Percentiles rank a stretch among this genome's conserved stretches.
These are phyloP conservation scores for Oasisia sp. DNA, from an alignment of 2,888 invertebrate species.

Conservation along the genomic window DNA sequence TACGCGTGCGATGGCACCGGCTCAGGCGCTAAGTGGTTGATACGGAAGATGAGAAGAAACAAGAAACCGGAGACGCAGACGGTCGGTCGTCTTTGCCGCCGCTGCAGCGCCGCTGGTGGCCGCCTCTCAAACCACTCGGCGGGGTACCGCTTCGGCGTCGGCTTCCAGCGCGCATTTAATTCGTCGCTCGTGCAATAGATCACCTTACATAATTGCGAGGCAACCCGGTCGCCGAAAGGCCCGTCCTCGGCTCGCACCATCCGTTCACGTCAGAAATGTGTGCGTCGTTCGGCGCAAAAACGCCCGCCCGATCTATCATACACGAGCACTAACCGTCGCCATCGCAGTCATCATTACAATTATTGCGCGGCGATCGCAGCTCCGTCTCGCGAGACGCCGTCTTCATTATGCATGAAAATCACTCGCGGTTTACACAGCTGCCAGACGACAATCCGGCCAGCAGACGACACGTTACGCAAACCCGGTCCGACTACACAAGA, in stretches of 20 bases:
- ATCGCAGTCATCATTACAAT: conserved; percentile 17
- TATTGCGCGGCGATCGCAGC: background rate
- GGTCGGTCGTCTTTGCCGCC: background rate
- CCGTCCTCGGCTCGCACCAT: background rate
- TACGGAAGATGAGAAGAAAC: background rate
- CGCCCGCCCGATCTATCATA: background rate
- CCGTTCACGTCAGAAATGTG: background rate
- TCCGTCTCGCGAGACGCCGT: background rate
- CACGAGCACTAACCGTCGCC: background rate
- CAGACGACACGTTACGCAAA: background rate
- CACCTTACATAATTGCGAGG: background rate
- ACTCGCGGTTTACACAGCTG: background rate
- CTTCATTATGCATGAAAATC: conserved; percentile 3
- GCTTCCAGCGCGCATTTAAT: background rate
- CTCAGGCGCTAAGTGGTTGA: background rate
- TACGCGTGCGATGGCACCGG: background rate
- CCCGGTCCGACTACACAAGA: background rate
- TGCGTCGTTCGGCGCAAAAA: background rate
- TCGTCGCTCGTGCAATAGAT: background rate
- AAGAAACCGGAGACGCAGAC: background rate
- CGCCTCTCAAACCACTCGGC: background rate
- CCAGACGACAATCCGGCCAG: background rate
- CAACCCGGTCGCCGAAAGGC: background rate
- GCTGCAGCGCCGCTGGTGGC: background rate
- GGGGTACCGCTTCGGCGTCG: background rate